Evolutionary conservation across 1,140 invertebrate species (phyloP), one percentile per base, ranked within the genome.

Genomic region (Meloidogyne floridensis): DNA sequence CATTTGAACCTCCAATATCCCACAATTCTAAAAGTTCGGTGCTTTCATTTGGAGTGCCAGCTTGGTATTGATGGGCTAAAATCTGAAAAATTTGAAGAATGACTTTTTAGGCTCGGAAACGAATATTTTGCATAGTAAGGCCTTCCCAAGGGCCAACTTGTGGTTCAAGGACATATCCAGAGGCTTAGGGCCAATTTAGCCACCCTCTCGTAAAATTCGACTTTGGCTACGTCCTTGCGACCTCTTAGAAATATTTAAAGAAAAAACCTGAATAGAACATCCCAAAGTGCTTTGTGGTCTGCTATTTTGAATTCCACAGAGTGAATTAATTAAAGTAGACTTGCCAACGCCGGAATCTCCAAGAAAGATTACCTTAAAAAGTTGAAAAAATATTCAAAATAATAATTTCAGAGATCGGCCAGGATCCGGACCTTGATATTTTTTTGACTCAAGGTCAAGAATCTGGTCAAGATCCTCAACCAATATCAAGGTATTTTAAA

Each of bases 291-390:
- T 87, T 72, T 87, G 85, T n/a, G 86, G 84, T 53, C 76, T 70
- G 4, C 20, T 71, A 72, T 83, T 70, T 15, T 78, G 59, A 15
- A 32, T 75, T 43, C 86, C 86, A 72, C 85, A 87, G 8, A 86
- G 65, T 7, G 85, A 83, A 51, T 86, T 83, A 3, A 85, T 73
- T 51, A 86, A 65, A 5, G 85, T 87, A 10, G 85, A 87, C 65
- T 86, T 86, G 65, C 85, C 85, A 51, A 86, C 86, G 18, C 82
- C 85, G 1, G 85, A 81, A 80, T 86, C 85, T 59, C 85, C 85
- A 8, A 86, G 73, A 1, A 86, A 53, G 7, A 86, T n/a, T 15
- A 86, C 75, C 76, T 86, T 54, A 18, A 43, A 13, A 81, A n/a
- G 0, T 77, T 80, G 77, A 2, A n/a, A 80, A 80, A 20, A 15